Conservation (phyloP, 2,113 vertebrate species). For the Oncorhynchus gorbuscha region DNA sequence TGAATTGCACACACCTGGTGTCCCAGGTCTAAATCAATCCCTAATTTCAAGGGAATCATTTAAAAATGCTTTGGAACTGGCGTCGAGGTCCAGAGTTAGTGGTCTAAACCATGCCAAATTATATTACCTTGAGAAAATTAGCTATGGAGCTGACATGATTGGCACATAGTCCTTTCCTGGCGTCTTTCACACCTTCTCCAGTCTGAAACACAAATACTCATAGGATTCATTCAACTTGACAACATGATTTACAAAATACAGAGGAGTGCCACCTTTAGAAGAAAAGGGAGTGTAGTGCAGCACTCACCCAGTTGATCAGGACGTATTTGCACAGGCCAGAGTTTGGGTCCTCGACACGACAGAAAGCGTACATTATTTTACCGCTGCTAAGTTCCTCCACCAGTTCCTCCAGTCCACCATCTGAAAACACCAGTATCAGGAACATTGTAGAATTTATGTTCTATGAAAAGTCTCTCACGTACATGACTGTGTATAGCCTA, state of each 20-base stretch:
- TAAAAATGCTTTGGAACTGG: too few relatives aligned
- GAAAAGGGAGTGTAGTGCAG: not conserved
- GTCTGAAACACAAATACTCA: constrained; percentile 76
- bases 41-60: too few relatives aligned
- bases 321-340: constrained; percentile 96
- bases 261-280: not conserved
- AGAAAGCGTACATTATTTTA: constrained; percentile 98
- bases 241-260: not conserved
- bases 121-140: constrained; percentile 87
- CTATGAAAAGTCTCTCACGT: constrained; percentile 25
- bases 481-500: not conserved
- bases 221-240: constrained; percentile 38
- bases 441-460: constrained; percentile 22
- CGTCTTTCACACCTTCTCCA: constrained; percentile 92
- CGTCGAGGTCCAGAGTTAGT: too few relatives aligned
- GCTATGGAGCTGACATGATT: constrained; percentile 93
- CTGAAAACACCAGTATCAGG: constrained; percentile 60
- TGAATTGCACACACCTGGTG: too few relatives aligned
- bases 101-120: not conserved
- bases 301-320: constrained; percentile 94
- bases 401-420: constrained; percentile 93
- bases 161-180: constrained; percentile 91
- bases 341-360: constrained; percentile 91
- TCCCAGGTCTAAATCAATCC: too few relatives aligned
- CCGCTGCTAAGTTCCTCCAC: constrained; percentile 95